Evolutionary conservation across 2,113 vertebrate species (phyloP), one percentile per base, ranked within the genome.

Genomic region (Phalacrocorax aristotelis): DNA sequence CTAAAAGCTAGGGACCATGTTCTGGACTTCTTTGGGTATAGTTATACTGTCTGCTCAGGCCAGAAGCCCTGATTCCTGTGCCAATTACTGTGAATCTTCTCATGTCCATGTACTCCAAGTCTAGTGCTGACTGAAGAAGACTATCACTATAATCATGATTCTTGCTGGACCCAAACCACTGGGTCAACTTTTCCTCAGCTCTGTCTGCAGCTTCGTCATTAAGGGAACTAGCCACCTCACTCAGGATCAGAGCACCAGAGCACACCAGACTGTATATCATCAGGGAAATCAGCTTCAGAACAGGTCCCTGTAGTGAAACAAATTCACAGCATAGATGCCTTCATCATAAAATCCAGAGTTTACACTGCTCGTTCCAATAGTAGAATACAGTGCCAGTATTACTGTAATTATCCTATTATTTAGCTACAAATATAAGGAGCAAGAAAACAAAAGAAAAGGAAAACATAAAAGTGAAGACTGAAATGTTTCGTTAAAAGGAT

Each of bases 401-500:
- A 49, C 32, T 66, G 32, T 16, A 80, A 83, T 71, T 81, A 48
- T 46, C 36, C 29, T 87, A 36, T 12, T 84, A 13, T 48, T 69
- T 64, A 71, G 40, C 23, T 78, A 57, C 51, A 62, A 42, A 71
- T 64, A 70, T 23, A 11, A 72, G 29, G 15, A 85, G 10, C 13
- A 78, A 71, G 23, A 30, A 90, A 58, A 79, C 9, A 89, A 82
- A 94, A 69, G 16, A 60, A 68, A 78, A 48, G 8, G 5, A 54
- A 93, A 90, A 32, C 6, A 64, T 20, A 58, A 65, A 89, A 75
- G 14, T 22, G 40, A 91, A 82, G 57, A 38, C 21, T 61, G 40
- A 89, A 84, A 93, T 64, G n/a, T 9, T 60, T 83, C 32, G 2
- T 74, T 75, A 66, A 66, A 96, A 92, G 21, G 32, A 91, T 82